Evolutionary conservation across 2,113 vertebrate species (phyloP), one percentile per base, ranked within the genome.

Genomic region (Carlito syrichta): DNA sequence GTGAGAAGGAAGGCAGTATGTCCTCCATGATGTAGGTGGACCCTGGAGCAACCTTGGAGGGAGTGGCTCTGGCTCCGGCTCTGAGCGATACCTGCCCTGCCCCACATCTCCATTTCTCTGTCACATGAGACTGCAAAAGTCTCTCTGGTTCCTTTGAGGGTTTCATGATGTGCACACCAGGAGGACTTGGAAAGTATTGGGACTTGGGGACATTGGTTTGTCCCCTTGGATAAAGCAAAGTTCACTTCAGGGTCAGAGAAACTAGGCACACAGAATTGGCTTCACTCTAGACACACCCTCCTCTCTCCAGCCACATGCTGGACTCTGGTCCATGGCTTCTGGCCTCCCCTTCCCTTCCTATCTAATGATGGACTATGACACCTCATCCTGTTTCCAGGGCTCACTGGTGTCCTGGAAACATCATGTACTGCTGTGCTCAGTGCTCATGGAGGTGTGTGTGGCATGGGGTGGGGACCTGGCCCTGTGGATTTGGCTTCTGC

Each of bases 371-470:
- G 81, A 20, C 0, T 0, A 8, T 0, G 82, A 20, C 19, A 6
- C 38, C 68, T 25, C 0, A 2, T 3, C 48, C 25, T 66, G 48
- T 2, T 3, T 27, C 25, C n/a, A 1, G 43, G 30, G 56, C 56
- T 3, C 14, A 1, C 43, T 7, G 23, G 32, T 2, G 11, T 8
- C 10, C 14, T 0, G 0, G 69, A 73, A 56, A 27, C 0, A 0
- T 8, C 35, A 52, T 38, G 32, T 27, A 13, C 22, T 32, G 60
- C 93, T 38, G 40, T 8, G 7, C 50, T 58, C 14, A 0, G 35
- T 6, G 32, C n/a, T 17, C 0, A 0, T 35, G 30, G n/a, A 22
- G 5, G 19, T 0, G 16, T 6, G 0, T 9, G 54, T 8, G 32
- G 14, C 25, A 4, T 0, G 17, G 32, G 2, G n/a, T 27, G 35